Percentiles rank a stretch among this genome's conserved stretches.
These are phyloP conservation scores for Erebia palarica DNA, from an alignment of 2,888 invertebrate genomes.

Conservation along the genomic window DNA sequence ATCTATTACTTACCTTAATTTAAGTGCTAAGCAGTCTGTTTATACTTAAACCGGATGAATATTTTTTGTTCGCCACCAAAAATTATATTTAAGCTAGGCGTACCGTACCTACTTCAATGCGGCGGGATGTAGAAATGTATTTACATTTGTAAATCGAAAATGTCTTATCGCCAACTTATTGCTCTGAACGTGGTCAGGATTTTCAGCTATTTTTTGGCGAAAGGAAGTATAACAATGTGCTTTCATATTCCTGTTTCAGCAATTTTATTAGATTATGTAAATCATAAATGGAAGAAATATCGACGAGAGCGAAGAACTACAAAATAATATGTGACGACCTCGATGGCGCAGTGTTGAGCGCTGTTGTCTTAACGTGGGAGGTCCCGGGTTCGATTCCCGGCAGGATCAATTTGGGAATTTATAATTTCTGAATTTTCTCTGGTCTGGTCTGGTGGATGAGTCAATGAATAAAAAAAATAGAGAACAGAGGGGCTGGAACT, in stretches of 20 bases:
- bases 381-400: no score
- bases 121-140: not conserved
- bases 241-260: slow-evolving; percentile 12
- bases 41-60: not conserved
- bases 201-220: not conserved
- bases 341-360: no score
- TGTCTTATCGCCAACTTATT: not conserved
- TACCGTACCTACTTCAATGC: no score
- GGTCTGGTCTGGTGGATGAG: no score
- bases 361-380: no score
- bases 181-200: slow-evolving; percentile 6
- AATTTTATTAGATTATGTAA: slow-evolving; percentile 4
- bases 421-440: no score
- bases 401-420: no score
- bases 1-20: no score
- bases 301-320: not conserved
- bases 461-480: no score
- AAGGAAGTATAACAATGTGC: not conserved
- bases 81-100: not conserved
- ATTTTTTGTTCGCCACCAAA: slow-evolving; percentile 10
- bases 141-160: slow-evolving; percentile 9
- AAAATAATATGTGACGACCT: no score
- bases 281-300: slow-evolving; percentile 1
- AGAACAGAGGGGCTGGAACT: no score
- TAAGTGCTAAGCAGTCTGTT: no score